Conservation (phyloP, 2,113 vertebrate genomes). For the Gallinago media region DNA sequence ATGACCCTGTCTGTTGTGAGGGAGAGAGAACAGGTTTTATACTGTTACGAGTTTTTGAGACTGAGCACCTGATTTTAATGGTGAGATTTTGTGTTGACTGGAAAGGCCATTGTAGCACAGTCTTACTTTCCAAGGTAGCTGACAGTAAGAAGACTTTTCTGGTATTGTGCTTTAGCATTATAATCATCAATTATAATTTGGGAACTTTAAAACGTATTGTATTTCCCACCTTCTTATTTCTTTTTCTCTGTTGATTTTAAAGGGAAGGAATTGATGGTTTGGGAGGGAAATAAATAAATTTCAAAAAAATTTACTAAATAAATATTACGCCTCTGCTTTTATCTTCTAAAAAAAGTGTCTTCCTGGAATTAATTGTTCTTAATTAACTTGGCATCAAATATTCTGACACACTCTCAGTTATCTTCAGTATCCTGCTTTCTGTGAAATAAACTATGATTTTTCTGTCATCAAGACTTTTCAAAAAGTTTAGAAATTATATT, state of each 20-base stretch:
- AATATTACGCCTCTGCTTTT: neutral
- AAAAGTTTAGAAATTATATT: conserved; percentile 53
- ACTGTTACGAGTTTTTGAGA: neutral
- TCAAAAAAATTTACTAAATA: neutral
- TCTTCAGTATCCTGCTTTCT: neutral
- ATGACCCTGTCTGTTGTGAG: neutral
- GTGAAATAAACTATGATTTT: conserved; percentile 45
- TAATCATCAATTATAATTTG: neutral
- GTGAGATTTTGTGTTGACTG: neutral
- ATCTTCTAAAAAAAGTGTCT: neutral
- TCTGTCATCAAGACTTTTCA: conserved; percentile 21
- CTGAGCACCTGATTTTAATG: neutral
- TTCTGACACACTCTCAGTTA: neutral
- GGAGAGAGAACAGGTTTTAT: neutral
- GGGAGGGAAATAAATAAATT: neutral
- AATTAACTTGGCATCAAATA: conserved; percentile 13
- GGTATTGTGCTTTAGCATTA: neutral
- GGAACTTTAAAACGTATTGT: neutral
- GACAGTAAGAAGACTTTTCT: neutral
- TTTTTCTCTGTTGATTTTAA: neutral
- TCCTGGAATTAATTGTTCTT: neutral
- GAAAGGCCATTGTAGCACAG: neutral
- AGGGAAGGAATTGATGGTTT: neutral
- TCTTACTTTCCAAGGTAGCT: neutral
- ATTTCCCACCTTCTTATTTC: neutral